Conservation (phyloP, 2,113 vertebrate species). For the Ursus arctos region DNA sequence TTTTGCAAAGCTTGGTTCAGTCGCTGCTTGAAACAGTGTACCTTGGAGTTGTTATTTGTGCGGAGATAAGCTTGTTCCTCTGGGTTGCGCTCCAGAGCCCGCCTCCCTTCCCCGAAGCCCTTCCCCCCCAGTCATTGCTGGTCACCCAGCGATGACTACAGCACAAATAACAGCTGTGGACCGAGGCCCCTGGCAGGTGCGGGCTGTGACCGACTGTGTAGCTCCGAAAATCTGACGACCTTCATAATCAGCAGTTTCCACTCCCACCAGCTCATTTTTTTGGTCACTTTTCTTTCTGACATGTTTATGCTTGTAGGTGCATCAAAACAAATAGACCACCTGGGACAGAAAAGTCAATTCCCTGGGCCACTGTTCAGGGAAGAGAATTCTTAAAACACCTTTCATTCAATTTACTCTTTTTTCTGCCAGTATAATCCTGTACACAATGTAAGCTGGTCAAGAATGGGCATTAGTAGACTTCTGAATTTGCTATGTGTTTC, state of each 20-base stretch:
- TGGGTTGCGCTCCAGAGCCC: neutral
- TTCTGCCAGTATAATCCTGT: neutral
- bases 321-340: neutral
- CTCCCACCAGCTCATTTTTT: slow-evolving; percentile 51
- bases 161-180: slow-evolving; percentile 67
- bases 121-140: slow-evolving; percentile 63
- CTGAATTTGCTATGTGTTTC: slow-evolving; percentile 43
- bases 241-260: slow-evolving; percentile 57
- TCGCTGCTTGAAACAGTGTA: neutral
- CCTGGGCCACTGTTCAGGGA: neutral
- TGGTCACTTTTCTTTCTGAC: slow-evolving; percentile 48
- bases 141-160: slow-evolving; percentile 37
- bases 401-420: neutral
- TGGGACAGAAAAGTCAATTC: slow-evolving; percentile 36
- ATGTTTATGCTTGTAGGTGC: slow-evolving; percentile 46
- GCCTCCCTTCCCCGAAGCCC: neutral
- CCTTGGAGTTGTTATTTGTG: slow-evolving; percentile 74
- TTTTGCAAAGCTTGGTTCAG: neutral
- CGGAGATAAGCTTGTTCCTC: neutral
- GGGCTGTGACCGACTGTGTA: neutral
- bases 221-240: neutral
- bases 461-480: neutral
- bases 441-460: neutral
- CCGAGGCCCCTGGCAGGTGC: neutral
- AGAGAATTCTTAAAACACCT: neutral